Conservation (phyloP, 2,113 vertebrate species). For the Labrus mixtus region DNA sequence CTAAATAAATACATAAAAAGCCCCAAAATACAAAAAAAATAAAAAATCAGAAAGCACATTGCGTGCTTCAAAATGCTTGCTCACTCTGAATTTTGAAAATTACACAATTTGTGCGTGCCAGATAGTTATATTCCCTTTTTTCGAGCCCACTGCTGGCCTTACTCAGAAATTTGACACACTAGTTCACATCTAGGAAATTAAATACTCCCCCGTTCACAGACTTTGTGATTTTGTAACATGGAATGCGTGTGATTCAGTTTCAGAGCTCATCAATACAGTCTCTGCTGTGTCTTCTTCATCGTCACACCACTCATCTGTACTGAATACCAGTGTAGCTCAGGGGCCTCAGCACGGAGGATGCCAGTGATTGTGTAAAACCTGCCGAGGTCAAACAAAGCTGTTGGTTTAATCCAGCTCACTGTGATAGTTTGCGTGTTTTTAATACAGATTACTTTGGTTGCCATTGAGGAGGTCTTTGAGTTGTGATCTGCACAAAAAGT, state of each 20-base stretch:
- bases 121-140: slow-evolving; percentile 11
- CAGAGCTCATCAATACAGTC: slow-evolving; percentile 40
- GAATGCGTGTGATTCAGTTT: slow-evolving; percentile 42
- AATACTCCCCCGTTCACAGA: slow-evolving; percentile 32
- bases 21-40: too few species aligned
- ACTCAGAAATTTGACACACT: slow-evolving; percentile 51
- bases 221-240: slow-evolving; percentile 14
- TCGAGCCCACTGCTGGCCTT: slow-evolving; percentile 24
- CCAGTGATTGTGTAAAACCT: slow-evolving; percentile 13
- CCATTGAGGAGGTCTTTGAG: slow-evolving; percentile 25
- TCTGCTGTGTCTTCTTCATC: slow-evolving; percentile 33
- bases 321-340: slow-evolving; percentile 9
- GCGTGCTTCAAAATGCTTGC: slow-evolving; percentile 6
- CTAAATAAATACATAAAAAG: too few species aligned
- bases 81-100: slow-evolving; percentile 14
- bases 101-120: slow-evolving; percentile 20
- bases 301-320: slow-evolving; percentile 43
- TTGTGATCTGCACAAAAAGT: not conserved
- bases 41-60: not conserved
- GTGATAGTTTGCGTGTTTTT: slow-evolving; percentile 13
- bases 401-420: slow-evolving; percentile 17
- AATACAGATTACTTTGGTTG: slow-evolving; percentile 29
- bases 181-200: slow-evolving; percentile 29
- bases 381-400: slow-evolving; percentile 1
- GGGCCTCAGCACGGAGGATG: slow-evolving; percentile 1